Evolutionary conservation across 2,888 invertebrate species (phyloP), one percentile per base, ranked within the genome.

Genomic region (Pteria penguin): DNA sequence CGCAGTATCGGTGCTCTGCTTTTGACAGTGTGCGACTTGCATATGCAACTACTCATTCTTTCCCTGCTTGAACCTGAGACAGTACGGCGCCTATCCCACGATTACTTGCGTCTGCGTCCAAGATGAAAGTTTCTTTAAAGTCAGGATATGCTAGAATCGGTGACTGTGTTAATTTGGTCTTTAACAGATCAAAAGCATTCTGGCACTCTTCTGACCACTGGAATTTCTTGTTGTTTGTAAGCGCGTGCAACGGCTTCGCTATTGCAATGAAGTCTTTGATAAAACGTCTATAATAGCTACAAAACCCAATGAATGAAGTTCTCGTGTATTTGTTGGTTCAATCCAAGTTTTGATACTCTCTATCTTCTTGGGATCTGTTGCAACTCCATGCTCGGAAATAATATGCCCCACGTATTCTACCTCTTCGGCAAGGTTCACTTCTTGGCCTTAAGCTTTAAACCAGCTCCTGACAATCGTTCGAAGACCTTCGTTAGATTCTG

Each of bases 381-480:
- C 26, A 0, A 77, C 63, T 55, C 74, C 74, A 8, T 62, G 2
- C n/a, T 54, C 54, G 1, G 55, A 62, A 4, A 77, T 62, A 18
- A 74, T 26, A 57, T 74, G 77, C 27, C 77, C 77, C 18, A 77
- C 60, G 27, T 27, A 74, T 14, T 32, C 14, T n/a, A 77, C 66
- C 26, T 63, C 45, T 18, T 31, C n/a, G 61, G 45, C 33, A 77
- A 32, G 18, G 24, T 24, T 27, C 77, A 69, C 36, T 82, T 82
- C 18, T 45, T 45, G 4, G 82, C 58, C 57, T 82, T 65, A 5
- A 83, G 22, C 29, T 62, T 82, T 2, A 83, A 57, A 1, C 74
- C 76, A 24, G 75, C 75, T 11, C 61, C 22, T 14, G 33, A 26
- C 22, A 84, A 26, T 14, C 66, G 27, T 8, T 32, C 33, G 4